These are phyloP conservation scores for Apis mellifera DNA, from an alignment of 1,140 invertebrate species.

Conservation along the genomic window DNA sequence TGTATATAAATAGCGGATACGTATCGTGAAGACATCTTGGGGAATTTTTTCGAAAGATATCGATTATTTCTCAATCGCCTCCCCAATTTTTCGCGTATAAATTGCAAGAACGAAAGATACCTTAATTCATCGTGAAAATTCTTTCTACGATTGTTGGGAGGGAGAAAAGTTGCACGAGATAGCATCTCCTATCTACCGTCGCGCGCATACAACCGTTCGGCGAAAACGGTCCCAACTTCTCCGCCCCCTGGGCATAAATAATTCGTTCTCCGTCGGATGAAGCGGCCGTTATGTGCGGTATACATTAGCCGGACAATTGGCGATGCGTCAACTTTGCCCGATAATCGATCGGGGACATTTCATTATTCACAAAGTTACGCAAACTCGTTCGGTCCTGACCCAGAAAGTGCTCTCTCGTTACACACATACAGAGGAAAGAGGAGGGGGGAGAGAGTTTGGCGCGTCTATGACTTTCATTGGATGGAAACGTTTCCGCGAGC, in stretches of 20 bases:
- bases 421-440: background rate
- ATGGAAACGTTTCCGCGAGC: constrained; percentile 25
- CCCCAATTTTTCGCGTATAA: too few relatives aligned
- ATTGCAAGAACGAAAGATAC: too few relatives aligned
- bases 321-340: constrained; percentile 45
- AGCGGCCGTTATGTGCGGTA: constrained; percentile 24
- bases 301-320: constrained; percentile 43
- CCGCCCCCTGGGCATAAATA: constrained; percentile 2
- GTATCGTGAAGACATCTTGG: too few relatives aligned
- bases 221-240: background rate
- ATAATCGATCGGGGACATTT: constrained; percentile 41
- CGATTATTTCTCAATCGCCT: too few relatives aligned
- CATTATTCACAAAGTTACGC: constrained; percentile 41
- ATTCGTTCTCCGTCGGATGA: background rate
- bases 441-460: background rate
- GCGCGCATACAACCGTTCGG: constrained; percentile 2
- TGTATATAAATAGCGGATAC: too few relatives aligned
- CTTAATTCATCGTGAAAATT: too few relatives aligned
- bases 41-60: too few relatives aligned
- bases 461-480: constrained; percentile 24
- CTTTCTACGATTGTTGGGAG: too few relatives aligned
- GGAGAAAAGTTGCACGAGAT: background rate
- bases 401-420: constrained; percentile 34
- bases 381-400: constrained; percentile 37
- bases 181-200: background rate